Percentiles rank a stretch among this genome's conserved stretches.
Evolutionary conservation across 1,140 invertebrate species (phyloP).

Genomic region (Drosophila neocordata): DNA sequence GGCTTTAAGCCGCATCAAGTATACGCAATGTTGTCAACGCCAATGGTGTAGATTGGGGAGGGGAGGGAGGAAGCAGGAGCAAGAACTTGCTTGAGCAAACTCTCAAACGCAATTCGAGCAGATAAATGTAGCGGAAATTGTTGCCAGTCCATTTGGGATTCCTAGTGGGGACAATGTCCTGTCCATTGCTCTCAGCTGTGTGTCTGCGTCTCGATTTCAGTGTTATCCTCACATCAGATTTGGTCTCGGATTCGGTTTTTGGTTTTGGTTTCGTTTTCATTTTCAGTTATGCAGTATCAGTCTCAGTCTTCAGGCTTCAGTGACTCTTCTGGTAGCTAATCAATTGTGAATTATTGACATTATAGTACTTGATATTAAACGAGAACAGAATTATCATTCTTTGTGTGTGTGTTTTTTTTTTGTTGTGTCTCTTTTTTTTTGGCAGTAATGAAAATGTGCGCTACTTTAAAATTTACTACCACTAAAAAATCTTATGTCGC

Average conservation of each 20-base stretch:
- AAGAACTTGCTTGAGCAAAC: conserved; percentile 2
- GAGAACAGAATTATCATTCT: background rate
- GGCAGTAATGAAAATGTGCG: conserved; percentile 2
- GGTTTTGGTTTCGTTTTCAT: background rate
- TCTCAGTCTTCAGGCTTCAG: conserved; percentile 4
- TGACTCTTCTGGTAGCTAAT: conserved; percentile 24
- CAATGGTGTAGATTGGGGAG: background rate
- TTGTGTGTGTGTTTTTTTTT: conserved; percentile 5
- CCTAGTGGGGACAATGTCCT: conserved; percentile 1
- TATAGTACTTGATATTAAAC: conserved; percentile 1
- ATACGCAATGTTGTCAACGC: conserved; percentile 14
- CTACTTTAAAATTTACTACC: conserved; percentile 48
- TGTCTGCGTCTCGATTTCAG: background rate
- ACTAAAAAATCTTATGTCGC: conserved; percentile 23
- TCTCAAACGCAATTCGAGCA: conserved; percentile 14
- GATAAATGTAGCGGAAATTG: conserved; percentile 32
- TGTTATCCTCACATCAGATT: background rate
- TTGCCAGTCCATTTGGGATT: conserved; percentile 1
- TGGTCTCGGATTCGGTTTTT: conserved; percentile 4
- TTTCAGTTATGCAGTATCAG: background rate
- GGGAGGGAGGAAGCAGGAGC: background rate
- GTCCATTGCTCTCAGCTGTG: conserved; percentile 5
- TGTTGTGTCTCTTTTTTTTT: too few relatives aligned
- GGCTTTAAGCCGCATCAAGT: conserved; percentile 23
- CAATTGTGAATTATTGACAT: conserved; percentile 33